Conservation (phyloP, 2,797 vertebrate genomes). For the Neosilurus hyrtlii region DNA sequence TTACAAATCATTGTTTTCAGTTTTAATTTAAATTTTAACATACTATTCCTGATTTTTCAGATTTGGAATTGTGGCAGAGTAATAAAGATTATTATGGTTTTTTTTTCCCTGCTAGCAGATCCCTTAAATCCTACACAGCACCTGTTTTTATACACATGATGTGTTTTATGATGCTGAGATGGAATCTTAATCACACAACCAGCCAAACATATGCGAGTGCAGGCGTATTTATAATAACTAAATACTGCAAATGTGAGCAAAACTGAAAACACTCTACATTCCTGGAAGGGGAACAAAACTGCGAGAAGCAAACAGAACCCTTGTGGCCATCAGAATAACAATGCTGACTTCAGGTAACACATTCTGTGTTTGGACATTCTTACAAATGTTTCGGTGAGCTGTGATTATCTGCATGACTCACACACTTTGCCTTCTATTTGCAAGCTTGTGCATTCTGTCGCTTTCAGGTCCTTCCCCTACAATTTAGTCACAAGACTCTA, state of each 20-base stretch:
- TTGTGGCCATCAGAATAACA: neutral
- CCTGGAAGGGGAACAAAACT: neutral
- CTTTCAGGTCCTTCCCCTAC: constrained; percentile 51
- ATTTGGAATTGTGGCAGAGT: too few species aligned
- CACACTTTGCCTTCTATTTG: neutral
- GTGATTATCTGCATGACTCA: neutral
- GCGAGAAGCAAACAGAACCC: neutral
- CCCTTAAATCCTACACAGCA: too few species aligned
- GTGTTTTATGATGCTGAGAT: neutral
- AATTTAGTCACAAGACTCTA: constrained; percentile 57
- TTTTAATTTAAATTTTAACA: too few species aligned
- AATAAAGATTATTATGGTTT: too few species aligned
- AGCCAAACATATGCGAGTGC: neutral
- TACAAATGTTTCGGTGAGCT: neutral
- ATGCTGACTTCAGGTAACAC: neutral
- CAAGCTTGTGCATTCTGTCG: constrained; percentile 48
- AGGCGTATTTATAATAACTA: neutral
- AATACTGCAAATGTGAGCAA: constrained; percentile 6
- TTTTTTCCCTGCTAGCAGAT: too few species aligned
- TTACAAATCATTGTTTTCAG: too few species aligned
- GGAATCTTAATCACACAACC: neutral
- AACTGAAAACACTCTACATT: neutral
- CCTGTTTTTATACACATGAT: neutral
- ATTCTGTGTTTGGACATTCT: neutral
- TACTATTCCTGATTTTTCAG: too few species aligned